Conservation (phyloP, 1,140 invertebrate species). For the Drosophila miranda region DNA sequence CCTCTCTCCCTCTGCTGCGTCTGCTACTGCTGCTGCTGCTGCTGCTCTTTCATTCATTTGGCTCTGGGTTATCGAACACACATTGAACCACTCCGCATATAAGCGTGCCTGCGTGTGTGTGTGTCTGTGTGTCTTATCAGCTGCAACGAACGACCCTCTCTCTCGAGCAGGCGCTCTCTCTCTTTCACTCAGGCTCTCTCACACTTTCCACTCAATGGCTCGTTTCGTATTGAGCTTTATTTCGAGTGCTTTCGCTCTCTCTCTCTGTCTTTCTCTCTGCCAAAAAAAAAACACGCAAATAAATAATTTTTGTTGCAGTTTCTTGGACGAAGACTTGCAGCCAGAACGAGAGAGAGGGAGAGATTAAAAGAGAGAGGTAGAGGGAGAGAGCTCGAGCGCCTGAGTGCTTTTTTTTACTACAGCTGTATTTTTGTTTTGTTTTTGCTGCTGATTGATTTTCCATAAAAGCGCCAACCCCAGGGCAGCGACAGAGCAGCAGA, state of each 20-base stretch:
- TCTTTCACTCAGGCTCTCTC: constrained; percentile 6
- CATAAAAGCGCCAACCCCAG: constrained; percentile 64
- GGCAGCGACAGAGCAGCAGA: constrained; percentile 23
- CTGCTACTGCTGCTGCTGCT: constrained; percentile 16
- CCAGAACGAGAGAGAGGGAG: constrained; percentile 10
- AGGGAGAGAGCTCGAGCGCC: constrained; percentile 24
- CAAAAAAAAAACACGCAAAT: constrained; percentile 2
- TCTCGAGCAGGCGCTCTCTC: constrained; percentile 24
- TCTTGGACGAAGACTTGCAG: constrained; percentile 56
- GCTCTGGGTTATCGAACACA: constrained; percentile 77
- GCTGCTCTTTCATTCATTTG: constrained; percentile 70
- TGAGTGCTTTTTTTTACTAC: constrained; percentile 21
- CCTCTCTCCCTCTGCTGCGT: constrained; percentile 1
- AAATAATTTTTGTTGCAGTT: constrained; percentile 51
- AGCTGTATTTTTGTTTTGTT: constrained; percentile 25
- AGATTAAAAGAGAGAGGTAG: not conserved
- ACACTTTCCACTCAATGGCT: constrained; percentile 68
- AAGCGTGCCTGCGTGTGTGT: constrained; percentile 9
- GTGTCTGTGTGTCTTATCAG: constrained; percentile 69
- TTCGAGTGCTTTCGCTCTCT: constrained; percentile 46
- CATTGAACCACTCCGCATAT: constrained; percentile 60
- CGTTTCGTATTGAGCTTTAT: constrained; percentile 69
- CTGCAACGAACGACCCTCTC: constrained; percentile 55
- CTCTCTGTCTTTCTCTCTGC: not conserved
- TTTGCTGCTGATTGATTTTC: constrained; percentile 72